Percentiles rank a stretch among this genome's conserved stretches.
These are phyloP conservation scores for Nomada hirtipes DNA, from an alignment of 2,888 invertebrate species.

Conservation along the genomic window DNA sequence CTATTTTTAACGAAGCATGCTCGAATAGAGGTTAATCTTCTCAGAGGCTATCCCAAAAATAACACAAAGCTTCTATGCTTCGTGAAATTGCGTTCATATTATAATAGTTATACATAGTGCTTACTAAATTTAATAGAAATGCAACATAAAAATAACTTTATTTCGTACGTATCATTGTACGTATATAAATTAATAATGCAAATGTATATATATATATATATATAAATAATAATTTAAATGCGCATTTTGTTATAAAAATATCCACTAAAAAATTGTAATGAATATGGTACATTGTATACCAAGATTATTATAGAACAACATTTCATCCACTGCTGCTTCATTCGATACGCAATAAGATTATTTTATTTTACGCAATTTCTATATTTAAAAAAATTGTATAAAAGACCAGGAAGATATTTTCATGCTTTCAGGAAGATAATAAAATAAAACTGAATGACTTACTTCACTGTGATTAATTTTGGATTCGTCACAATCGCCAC, in stretches of 20 bases:
- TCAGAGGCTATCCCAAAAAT: conserved; percentile 80
- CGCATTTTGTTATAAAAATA: neutral
- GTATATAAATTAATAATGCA: conserved; percentile 3
- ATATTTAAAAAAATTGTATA: neutral
- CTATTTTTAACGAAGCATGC: conserved; percentile 81
- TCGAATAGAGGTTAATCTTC: conserved; percentile 82
- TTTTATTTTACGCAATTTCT: no score
- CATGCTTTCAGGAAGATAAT: conserved; percentile 1
- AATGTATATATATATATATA: neutral
- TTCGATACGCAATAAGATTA: no score
- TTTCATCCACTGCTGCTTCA: no score
- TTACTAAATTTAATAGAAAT: conserved; percentile 25
- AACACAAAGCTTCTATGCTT: conserved; percentile 75
- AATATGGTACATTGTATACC: no score
- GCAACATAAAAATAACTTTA: conserved; percentile 9
- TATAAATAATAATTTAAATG: conserved; percentile 1
- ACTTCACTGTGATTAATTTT: conserved; percentile 83
- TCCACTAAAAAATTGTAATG: conserved; percentile 5
- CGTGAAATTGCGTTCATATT: conserved; percentile 66
- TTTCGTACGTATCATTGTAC: neutral
- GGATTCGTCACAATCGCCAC: conserved; percentile 81
- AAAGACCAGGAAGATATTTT: no score
- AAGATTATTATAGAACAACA: no score
- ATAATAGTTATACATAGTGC: conserved; percentile 35
- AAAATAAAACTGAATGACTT: conserved; percentile 61